These are phyloP conservation scores for Asobara japonica DNA, from an alignment of 1,140 invertebrate genomes.

Conservation along the genomic window DNA sequence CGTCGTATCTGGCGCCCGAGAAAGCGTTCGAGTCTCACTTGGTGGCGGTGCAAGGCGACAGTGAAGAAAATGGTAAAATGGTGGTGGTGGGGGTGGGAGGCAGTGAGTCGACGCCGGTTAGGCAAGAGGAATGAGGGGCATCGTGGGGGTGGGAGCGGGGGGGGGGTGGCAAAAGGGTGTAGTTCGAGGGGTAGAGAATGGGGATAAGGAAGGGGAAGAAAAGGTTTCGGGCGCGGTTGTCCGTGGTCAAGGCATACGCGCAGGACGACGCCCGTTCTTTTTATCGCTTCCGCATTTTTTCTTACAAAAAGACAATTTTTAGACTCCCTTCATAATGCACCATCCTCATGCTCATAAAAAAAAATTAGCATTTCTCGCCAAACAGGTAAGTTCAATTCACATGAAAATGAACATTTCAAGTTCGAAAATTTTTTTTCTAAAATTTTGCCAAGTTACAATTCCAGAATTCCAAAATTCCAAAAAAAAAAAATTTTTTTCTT, in stretches of 20 bases:
- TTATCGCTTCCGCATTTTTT: neutral
- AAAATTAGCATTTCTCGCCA: too few relatives aligned
- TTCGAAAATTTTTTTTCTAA: too few relatives aligned
- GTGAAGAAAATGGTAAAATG: conserved; percentile 35
- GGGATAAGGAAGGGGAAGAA: conserved; percentile 35
- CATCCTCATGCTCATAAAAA: neutral
- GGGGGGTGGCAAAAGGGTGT: conserved; percentile 25
- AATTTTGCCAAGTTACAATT: too few relatives aligned
- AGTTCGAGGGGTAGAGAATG: conserved; percentile 19
- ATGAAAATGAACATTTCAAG: too few relatives aligned
- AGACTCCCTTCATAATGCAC: too few relatives aligned
- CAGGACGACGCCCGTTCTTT: conserved; percentile 41
- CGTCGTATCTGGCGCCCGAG: conserved; percentile 29
- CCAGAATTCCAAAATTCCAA: too few relatives aligned
- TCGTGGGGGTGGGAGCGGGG: conserved; percentile 23
- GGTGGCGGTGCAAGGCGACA: neutral
- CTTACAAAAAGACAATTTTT: too few relatives aligned
- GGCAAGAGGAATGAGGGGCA: conserved; percentile 21
- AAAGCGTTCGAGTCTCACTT: conserved; percentile 31
- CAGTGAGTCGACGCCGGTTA: conserved; percentile 26
- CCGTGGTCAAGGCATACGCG: conserved; percentile 63
- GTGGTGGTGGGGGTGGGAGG: conserved; percentile 34
- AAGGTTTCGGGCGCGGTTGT: conserved; percentile 48
- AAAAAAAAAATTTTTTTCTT: too few relatives aligned
- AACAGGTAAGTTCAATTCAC: too few relatives aligned